Percentiles rank a stretch among this genome's conserved stretches.
Conservation (phyloP, 1,140 invertebrate genomes). For the Calliopsis andreniformis region DNA sequence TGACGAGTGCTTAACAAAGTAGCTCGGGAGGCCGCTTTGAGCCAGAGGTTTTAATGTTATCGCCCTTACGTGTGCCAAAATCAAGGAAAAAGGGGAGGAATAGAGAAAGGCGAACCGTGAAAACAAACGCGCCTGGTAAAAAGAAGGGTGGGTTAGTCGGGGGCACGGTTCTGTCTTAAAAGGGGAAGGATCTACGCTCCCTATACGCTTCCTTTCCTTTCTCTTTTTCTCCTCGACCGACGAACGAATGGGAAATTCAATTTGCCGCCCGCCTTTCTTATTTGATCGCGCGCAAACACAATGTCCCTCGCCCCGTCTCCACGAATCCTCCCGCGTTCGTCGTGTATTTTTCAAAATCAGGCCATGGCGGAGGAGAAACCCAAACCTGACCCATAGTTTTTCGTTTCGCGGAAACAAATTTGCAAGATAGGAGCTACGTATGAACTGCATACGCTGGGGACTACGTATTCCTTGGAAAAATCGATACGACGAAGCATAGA, state of each 20-base stretch:
- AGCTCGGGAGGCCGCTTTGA: neutral
- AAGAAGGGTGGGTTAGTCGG: neutral
- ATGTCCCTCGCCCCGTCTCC: constrained; percentile 15
- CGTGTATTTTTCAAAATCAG: constrained; percentile 60
- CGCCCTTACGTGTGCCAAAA: constrained; percentile 4
- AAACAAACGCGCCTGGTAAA: neutral
- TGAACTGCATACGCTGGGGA: no score
- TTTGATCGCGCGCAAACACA: constrained; percentile 65
- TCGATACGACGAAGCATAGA: neutral
- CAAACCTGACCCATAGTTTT: constrained; percentile 12
- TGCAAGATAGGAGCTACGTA: constrained; percentile 18
- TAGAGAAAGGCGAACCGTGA: neutral
- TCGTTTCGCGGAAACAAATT: constrained; percentile 47
- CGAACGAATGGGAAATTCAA: constrained; percentile 68
- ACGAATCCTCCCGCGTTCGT: neutral
- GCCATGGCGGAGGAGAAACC: constrained; percentile 8
- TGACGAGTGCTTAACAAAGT: constrained; percentile 28
- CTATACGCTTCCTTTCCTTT: neutral
- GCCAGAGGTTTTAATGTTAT: neutral
- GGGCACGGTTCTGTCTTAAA: neutral
- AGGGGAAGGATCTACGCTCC: neutral
- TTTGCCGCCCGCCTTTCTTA: constrained; percentile 66
- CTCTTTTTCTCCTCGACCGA: neutral
- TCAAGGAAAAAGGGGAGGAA: neutral
- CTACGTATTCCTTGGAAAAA: no score